Percentiles rank a stretch among this genome's conserved stretches.
These are phyloP conservation scores for Trichechus manatus DNA, from an alignment of 2,113 vertebrate genomes.

Conservation along the genomic window DNA sequence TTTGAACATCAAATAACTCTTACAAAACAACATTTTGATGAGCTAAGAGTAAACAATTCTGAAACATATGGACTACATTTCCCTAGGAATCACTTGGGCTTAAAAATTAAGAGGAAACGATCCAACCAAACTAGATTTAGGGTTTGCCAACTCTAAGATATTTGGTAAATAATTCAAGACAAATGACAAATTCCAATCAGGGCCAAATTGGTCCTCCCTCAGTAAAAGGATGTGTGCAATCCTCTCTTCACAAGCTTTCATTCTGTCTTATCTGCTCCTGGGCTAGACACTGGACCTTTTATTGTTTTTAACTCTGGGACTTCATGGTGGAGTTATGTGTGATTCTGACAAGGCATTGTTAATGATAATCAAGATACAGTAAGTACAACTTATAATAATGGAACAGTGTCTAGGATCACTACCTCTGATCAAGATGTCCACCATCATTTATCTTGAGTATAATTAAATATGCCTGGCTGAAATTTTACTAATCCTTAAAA, in stretches of 20 bases:
- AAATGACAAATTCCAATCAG: slow-evolving; percentile 64
- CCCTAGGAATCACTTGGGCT: slow-evolving; percentile 58
- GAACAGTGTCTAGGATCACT: not conserved
- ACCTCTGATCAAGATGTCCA: not conserved
- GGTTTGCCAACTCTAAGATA: slow-evolving; percentile 49
- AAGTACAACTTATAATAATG: not conserved
- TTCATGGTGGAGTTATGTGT: not conserved
- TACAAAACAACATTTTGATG: slow-evolving; percentile 82
- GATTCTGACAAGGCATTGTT: not conserved
- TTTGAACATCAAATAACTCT: slow-evolving; percentile 73
- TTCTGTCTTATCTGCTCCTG: not conserved
- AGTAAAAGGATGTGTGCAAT: slow-evolving; percentile 1
- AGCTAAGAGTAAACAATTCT: slow-evolving; percentile 74
- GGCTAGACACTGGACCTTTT: not conserved
- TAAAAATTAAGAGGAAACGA: slow-evolving; percentile 69
- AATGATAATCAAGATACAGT: not conserved
- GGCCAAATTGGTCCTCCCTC: slow-evolving; percentile 4
- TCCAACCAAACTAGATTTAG: slow-evolving; percentile 52
- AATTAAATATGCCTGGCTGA: not conserved
- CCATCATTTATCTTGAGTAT: not conserved
- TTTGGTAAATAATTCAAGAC: slow-evolving; percentile 67
- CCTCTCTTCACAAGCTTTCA: not conserved
- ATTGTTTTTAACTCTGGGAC: not conserved
- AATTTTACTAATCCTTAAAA: not conserved
- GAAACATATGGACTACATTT: slow-evolving; percentile 79